Evolutionary conservation across 2,797 vertebrate species (phyloP).

Genomic region (Carcharodon carcharias): DNA sequence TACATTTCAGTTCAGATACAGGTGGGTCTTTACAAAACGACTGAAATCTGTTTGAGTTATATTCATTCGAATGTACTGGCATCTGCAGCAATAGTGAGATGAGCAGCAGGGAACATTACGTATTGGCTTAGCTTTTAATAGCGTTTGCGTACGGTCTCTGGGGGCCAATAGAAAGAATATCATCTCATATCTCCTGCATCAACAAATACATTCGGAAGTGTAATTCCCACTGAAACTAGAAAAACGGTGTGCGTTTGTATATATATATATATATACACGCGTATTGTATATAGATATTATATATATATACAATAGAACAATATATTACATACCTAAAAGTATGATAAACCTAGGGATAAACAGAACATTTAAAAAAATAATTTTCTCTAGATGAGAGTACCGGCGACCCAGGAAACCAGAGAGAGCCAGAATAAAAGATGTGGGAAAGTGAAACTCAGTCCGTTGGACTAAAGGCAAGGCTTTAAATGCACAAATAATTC

Average conservation of each 20-base stretch:
- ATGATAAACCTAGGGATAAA: background rate
- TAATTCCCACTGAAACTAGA: background rate
- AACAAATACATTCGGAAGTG: slow-evolving; percentile 14
- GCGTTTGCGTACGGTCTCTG: background rate
- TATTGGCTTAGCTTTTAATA: slow-evolving; percentile 9
- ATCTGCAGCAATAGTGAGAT: background rate
- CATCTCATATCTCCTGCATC: background rate
- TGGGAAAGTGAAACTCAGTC: background rate
- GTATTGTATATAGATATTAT: background rate
- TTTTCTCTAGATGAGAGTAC: background rate
- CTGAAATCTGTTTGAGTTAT: background rate
- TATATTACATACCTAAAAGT: background rate
- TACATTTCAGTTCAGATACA: background rate
- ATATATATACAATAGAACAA: background rate
- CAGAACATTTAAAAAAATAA: background rate
- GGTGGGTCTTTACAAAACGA: background rate
- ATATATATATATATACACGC: background rate
- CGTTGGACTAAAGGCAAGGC: background rate
- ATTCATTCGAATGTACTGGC: background rate
- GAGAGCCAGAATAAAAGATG: background rate
- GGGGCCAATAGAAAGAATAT: background rate
- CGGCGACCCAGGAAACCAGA: background rate
- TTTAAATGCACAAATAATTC: background rate
- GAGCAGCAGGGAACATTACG: slow-evolving; percentile 1
- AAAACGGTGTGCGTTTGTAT: background rate